A percentile compares a stretch with the other conserved stretches of the same genome.
These are phyloP conservation scores for Varanus komodoensis DNA, from an alignment of 2,113 vertebrate species.

Conservation along the genomic window DNA sequence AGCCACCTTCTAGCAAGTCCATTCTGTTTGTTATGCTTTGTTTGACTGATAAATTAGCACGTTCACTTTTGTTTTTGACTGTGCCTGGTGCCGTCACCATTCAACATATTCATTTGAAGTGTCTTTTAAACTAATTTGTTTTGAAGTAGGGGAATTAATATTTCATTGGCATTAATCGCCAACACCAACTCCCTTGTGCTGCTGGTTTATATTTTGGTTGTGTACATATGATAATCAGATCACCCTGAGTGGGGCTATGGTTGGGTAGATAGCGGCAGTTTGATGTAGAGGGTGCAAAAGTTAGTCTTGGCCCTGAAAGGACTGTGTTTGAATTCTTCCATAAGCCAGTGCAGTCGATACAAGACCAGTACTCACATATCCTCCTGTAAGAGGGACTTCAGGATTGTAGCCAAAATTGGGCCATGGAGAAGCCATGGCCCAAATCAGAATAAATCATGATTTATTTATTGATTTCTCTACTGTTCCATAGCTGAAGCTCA, in stretches of 20 bases:
- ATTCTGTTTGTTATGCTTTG: slow-evolving; percentile 61
- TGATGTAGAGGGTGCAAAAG: background rate
- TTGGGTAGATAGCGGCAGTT: background rate
- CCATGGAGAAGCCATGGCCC: too few relatives aligned
- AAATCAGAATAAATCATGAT: too few relatives aligned
- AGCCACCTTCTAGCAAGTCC: slow-evolving; percentile 54
- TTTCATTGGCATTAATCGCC: background rate
- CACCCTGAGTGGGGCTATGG: too few relatives aligned
- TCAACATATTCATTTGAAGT: slow-evolving; percentile 36
- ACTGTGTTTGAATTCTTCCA: background rate
- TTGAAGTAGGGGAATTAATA: slow-evolving; percentile 51
- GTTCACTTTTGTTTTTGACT: slow-evolving; percentile 53
- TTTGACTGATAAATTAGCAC: slow-evolving; percentile 65
- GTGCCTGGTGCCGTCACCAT: slow-evolving; percentile 27
- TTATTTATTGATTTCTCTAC: too few relatives aligned
- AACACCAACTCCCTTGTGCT: background rate
- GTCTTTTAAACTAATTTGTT: slow-evolving; percentile 65
- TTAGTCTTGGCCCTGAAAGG: background rate
- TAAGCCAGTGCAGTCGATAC: background rate
- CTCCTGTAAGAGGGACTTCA: background rate
- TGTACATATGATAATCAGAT: too few relatives aligned
- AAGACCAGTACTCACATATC: background rate
- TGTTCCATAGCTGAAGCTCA: too few relatives aligned
- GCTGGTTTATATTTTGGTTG: background rate
- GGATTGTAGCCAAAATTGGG: background rate